phyloP scores from a whole-genome alignment of 2,797 vertebrate species.

The Ispidina lecontei region DNA sequence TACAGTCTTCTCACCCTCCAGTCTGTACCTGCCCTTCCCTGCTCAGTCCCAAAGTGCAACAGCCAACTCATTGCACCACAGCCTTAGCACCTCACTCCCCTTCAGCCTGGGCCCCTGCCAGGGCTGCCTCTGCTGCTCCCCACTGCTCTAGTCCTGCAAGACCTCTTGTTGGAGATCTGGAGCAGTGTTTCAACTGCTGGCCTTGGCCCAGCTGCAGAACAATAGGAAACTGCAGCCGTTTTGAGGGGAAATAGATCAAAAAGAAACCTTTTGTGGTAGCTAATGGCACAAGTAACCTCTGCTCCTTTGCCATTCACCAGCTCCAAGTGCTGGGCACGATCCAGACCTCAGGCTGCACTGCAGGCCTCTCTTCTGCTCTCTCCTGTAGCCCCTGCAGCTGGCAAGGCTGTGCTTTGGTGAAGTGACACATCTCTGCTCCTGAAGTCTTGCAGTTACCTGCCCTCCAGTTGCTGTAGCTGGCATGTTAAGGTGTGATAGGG shows the following conservation, averaged over 20 bases:
- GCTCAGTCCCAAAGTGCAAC: not conserved
- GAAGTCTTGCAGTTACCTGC: not conserved
- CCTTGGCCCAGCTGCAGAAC: not conserved
- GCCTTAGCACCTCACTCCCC: not conserved
- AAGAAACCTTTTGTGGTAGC: not conserved
- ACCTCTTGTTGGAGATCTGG: not conserved
- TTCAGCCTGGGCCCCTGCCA: not conserved
- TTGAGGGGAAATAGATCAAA: not conserved
- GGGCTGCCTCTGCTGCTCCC: not conserved
- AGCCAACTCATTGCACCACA: not conserved
- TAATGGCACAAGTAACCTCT: not conserved
- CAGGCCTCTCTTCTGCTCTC: not conserved
- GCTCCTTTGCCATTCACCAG: not conserved
- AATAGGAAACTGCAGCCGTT: not conserved
- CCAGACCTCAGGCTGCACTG: not conserved
- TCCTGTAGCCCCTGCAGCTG: accelerated
- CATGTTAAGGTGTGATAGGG: not conserved
- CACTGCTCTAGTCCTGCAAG: not conserved
- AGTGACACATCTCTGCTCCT: not conserved
- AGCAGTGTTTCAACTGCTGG: not conserved
- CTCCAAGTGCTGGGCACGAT: not conserved
- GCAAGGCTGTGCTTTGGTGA: not conserved
- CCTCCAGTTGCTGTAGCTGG: not conserved
- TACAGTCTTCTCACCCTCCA: not conserved
- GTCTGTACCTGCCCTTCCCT: not conserved